Conservation (phyloP, 2,888 invertebrate genomes). For the Drosophila meridionalis region DNA sequence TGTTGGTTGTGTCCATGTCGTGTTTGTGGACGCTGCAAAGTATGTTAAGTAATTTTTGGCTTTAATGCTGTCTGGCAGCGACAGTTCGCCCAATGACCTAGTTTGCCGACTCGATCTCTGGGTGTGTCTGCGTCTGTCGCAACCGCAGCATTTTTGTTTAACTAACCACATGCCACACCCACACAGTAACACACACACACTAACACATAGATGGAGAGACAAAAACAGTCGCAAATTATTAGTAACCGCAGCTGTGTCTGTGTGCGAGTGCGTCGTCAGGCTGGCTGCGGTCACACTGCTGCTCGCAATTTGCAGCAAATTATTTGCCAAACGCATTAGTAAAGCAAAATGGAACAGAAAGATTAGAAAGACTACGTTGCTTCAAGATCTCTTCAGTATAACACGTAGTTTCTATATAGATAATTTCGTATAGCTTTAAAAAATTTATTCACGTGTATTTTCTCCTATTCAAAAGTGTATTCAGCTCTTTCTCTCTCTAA, state of each 20-base stretch:
- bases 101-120: constrained; percentile 30
- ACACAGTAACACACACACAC: constrained; percentile 28
- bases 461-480: not conserved
- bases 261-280: constrained; percentile 23
- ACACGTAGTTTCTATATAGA: not conserved
- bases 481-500: no score
- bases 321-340: constrained; percentile 26
- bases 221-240: constrained; percentile 58
- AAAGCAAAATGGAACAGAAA: constrained; percentile 26
- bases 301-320: constrained; percentile 41
- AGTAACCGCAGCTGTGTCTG: constrained; percentile 56
- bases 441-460: not conserved
- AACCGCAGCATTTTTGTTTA: constrained; percentile 63
- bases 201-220: constrained; percentile 7
- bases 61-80: constrained; percentile 40
- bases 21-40: constrained; percentile 34
- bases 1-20: constrained; percentile 29
- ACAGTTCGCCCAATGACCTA: constrained; percentile 55
- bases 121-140: constrained; percentile 20
- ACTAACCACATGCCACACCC: constrained; percentile 74
- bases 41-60: constrained; percentile 42
- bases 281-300: constrained; percentile 36
- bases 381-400: constrained; percentile 2
- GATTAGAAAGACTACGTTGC: constrained; percentile 18
- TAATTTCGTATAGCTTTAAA: not conserved